These are phyloP conservation scores for Eidolon helvum DNA, from an alignment of 2,113 vertebrate species.

Conservation along the genomic window DNA sequence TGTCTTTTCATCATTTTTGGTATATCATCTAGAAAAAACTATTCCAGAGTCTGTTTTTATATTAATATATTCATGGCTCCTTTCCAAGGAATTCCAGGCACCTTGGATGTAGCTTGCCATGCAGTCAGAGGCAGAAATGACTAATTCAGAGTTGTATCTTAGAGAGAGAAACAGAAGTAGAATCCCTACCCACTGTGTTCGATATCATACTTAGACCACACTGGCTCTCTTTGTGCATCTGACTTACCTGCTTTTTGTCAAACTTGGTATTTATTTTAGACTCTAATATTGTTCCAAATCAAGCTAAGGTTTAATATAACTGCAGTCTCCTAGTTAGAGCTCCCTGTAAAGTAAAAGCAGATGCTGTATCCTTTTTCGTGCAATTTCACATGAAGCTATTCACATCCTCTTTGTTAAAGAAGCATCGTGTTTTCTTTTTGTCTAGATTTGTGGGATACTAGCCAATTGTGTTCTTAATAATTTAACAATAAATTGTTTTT, in stretches of 20 bases:
- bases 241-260: constrained; percentile 39
- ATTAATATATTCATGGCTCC: constrained; percentile 47
- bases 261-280: constrained; percentile 36
- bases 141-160: constrained; percentile 30
- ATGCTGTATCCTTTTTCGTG: neutral
- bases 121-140: constrained; percentile 43
- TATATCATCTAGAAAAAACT: constrained; percentile 48
- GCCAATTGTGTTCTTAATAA: neutral
- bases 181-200: neutral
- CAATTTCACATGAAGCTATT: neutral
- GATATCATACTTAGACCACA: neutral
- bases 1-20: constrained; percentile 46
- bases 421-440: neutral
- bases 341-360: neutral
- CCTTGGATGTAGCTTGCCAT: constrained; percentile 36
- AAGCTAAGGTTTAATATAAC: constrained; percentile 45
- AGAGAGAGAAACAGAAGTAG: constrained; percentile 37
- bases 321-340: neutral
- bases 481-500: constrained; percentile 12
- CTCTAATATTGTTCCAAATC: neutral
- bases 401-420: neutral
- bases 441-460: neutral
- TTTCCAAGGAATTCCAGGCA: constrained; percentile 39
- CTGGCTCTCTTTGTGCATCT: neutral
- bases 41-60: constrained; percentile 34